A percentile compares a stretch with the other conserved stretches of the same genome.
Evolutionary conservation across 2,888 invertebrate genomes (phyloP).

Genomic region (Xanthia icteritia): DNA sequence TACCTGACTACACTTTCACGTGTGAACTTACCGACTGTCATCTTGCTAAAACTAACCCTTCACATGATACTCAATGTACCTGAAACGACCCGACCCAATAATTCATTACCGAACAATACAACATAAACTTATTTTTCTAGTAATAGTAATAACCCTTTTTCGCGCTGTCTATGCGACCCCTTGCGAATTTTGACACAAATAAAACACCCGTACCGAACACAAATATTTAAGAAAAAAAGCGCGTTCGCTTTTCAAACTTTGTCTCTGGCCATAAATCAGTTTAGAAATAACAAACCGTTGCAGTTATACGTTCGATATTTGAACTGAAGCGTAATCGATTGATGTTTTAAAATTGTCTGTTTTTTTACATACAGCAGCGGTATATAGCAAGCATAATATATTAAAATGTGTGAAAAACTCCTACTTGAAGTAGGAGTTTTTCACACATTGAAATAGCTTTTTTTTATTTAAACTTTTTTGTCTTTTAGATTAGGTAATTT

Average conservation of each 20-base stretch:
- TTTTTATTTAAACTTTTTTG: no score
- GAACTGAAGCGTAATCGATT: constrained; percentile 85
- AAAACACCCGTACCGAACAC: constrained; percentile 89
- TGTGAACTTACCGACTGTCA: constrained; percentile 87
- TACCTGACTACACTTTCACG: constrained; percentile 86
- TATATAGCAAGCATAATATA: neutral
- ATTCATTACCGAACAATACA: constrained; percentile 89
- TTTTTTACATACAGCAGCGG: no score
- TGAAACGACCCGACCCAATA: constrained; percentile 90
- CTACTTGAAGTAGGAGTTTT: no score
- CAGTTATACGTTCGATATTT: constrained; percentile 82
- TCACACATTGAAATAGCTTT: neutral
- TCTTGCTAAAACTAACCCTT: constrained; percentile 87
- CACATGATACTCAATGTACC: constrained; percentile 88
- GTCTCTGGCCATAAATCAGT: constrained; percentile 89
- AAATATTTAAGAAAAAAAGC: constrained; percentile 87
- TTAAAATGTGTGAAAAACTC: neutral
- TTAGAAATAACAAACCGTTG: constrained; percentile 84
- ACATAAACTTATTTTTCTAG: constrained; percentile 86
- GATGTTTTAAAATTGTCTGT: constrained; percentile 61
- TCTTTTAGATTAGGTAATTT: neutral
- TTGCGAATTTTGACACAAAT: constrained; percentile 89
- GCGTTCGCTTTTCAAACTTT: constrained; percentile 83
- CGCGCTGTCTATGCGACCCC: constrained; percentile 85
- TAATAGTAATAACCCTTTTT: constrained; percentile 90